Conservation (phyloP, 2,113 vertebrate species). For the Zingel zingel region DNA sequence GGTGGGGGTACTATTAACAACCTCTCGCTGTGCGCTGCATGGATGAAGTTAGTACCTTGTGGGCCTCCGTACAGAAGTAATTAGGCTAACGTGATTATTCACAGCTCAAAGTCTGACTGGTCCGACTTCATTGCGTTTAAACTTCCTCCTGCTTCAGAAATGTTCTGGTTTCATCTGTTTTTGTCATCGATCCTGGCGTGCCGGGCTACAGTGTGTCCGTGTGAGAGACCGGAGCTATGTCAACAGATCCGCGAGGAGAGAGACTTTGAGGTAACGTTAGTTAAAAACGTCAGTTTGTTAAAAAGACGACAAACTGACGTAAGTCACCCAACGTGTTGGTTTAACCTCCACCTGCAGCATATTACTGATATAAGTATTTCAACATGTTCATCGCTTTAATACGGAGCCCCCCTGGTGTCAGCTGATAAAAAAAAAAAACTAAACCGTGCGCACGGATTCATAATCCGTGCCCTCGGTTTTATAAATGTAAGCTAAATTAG, state of each 20-base stretch:
- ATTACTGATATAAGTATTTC: too few species aligned
- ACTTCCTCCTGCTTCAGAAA: neutral
- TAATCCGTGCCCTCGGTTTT: too few species aligned
- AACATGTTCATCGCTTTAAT: too few species aligned
- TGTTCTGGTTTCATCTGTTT: constrained; percentile 34
- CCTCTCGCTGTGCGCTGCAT: neutral
- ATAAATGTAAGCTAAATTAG: too few species aligned
- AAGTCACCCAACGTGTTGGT: neutral
- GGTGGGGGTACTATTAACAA: neutral
- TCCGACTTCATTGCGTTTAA: neutral
- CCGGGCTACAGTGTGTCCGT: constrained; percentile 74
- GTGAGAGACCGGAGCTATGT: constrained; percentile 77
- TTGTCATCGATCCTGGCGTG: constrained; percentile 12
- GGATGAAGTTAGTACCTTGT: constrained; percentile 36
- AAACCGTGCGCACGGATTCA: too few species aligned
- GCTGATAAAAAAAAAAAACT: too few species aligned
- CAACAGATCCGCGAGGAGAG: constrained; percentile 67
- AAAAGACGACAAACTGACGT: neutral
- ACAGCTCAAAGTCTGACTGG: neutral
- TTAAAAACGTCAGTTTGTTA: neutral
- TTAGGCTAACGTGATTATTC: neutral
- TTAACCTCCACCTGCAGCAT: neutral
- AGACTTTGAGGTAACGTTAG: constrained; percentile 77
- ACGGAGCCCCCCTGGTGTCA: too few species aligned
- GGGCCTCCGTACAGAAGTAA: constrained; percentile 29